These are phyloP conservation scores for Drosophila sordidula DNA, from an alignment of 2,888 invertebrate genomes.

Conservation along the genomic window DNA sequence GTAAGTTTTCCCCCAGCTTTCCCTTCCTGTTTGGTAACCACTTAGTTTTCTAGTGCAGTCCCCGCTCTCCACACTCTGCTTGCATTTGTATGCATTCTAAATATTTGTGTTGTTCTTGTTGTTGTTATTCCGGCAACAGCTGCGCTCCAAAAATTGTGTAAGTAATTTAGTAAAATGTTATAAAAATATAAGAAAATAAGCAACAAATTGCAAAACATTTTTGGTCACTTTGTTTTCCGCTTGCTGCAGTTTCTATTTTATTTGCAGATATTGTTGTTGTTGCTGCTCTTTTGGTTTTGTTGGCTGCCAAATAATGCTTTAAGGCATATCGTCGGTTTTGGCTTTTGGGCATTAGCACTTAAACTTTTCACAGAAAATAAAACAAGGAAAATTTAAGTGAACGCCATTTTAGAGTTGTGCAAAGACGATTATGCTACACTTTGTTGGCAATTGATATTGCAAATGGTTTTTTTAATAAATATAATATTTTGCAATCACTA, in stretches of 20 bases:
- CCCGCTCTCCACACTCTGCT: neutral
- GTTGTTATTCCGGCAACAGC: slow-evolving; percentile 57
- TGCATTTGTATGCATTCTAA: slow-evolving; percentile 56
- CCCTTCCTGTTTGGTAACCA: slow-evolving; percentile 1
- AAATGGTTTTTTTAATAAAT: neutral
- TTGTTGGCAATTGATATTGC: neutral
- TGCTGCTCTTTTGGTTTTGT: slow-evolving; percentile 13
- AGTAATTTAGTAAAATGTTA: slow-evolving; percentile 77
- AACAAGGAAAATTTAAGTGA: neutral
- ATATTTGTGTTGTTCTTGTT: slow-evolving; percentile 47
- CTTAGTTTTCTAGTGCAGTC: slow-evolving; percentile 9
- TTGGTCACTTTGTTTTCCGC: slow-evolving; percentile 55
- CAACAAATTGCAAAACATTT: slow-evolving; percentile 70
- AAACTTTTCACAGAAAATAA: slow-evolving; percentile 10
- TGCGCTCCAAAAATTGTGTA: slow-evolving; percentile 61
- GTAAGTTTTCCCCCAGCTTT: slow-evolving; percentile 1
- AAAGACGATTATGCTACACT: neutral
- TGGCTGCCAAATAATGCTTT: slow-evolving; percentile 25
- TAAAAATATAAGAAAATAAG: slow-evolving; percentile 51
- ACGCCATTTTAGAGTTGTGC: neutral
- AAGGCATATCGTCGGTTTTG: slow-evolving; percentile 28
- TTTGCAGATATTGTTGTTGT: slow-evolving; percentile 45
- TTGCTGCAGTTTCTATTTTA: slow-evolving; percentile 25
- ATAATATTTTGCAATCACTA: neutral
- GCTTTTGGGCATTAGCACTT: slow-evolving; percentile 46